Base-by-base conservation (phyloP, 2,113 vertebrate species). In the Microtus montanus region DNA sequence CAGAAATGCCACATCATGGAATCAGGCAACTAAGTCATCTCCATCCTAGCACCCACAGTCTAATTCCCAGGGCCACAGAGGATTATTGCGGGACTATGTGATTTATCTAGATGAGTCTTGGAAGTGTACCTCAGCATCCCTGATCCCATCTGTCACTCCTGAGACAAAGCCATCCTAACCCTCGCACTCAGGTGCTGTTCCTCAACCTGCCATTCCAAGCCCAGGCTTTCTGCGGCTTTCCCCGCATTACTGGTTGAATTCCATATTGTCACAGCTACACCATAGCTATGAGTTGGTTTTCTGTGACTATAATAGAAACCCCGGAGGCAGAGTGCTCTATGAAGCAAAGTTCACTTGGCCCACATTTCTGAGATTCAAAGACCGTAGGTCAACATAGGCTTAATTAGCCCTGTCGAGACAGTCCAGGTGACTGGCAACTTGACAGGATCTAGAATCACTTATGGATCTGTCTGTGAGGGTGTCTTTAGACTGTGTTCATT, bases 81-180 rank as follows among this genome's bases (percentile, higher is more conserved):
- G 26, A 28, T 9, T 38, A 66, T 30, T 58, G 58, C 54, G 22
- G 28, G 3, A 84, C 19, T 3, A 0, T 61, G 47, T 33, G 54
- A 14, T 83, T 94, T 91, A 70, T 63, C 33, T 47, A 49, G 28
- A 35, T 2, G 49, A 80, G 41, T 64, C 49, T 83, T 7, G 3
- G n/a, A 26, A 15, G 14, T 64, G 10, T 3, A 0, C 38, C 84
- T 38, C n/a, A 61, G 44, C 41, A 44, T 68, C 20, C 28, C 17
- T 0, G 2, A 41, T 17, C 4, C 12, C 17, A 3, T 2, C 14
- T 17, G 58, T n/a, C 35, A 15, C 38, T 78, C 35, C 22, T 24
- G 10, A 26, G 35, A 19, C 19, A 4, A 87, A n/a, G 22, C 6
- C 22, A 49, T 7, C 33, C 7, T 3, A 49, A 33, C 19, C 41